Base-by-base conservation (phyloP, 1,140 invertebrate genomes). In the Bombus turneri region DNA sequence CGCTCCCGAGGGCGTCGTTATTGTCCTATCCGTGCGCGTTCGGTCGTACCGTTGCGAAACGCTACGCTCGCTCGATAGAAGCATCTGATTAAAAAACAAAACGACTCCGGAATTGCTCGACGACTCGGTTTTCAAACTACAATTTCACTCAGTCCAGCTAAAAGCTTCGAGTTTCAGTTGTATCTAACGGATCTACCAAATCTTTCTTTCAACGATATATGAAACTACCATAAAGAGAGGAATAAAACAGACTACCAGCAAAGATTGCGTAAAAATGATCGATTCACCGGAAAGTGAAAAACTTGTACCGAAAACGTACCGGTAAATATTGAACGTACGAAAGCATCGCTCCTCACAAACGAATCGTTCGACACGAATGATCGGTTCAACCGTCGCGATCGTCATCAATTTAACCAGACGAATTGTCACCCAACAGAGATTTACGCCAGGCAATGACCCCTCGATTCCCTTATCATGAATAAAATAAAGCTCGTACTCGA, bases 1-100 rank as follows among this genome's bases (percentile, higher is more conserved):
- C 83, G 72, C 89, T 93, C 92, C 93, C 69, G 73, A 78, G 94
- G 91, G 93, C 37, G 82, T 90, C 88, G 89, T 90, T 90, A 90
- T 90, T 85, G 78, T 87, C 75, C 78, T 66, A 83, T 87, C 62
- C 85, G 80, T 79, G 77, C 76, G 81, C 64, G 72, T 75, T 80
- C 64, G 69, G 59, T 72, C 78, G 41, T 66, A 18, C 59, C 39
- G 80, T 28, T 68, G 34, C 43, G 64, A 77, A 77, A 69, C 9
- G n/a, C 13, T 28, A 15, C 37, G 10, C 47, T 89, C 69, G 66
- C 80, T 84, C 75, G 77, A 89, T 87, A 59, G n/a, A 10, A 22
- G 57, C 34, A 62, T 62, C 75, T 77, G 75, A 77, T 77, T 77
- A 77, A 77, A 77, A 77, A 77, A 39, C 34, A 62, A 77, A 77